These are phyloP conservation scores for Yponomeuta sedellus DNA, from an alignment of 2,888 invertebrate genomes.

Conservation along the genomic window DNA sequence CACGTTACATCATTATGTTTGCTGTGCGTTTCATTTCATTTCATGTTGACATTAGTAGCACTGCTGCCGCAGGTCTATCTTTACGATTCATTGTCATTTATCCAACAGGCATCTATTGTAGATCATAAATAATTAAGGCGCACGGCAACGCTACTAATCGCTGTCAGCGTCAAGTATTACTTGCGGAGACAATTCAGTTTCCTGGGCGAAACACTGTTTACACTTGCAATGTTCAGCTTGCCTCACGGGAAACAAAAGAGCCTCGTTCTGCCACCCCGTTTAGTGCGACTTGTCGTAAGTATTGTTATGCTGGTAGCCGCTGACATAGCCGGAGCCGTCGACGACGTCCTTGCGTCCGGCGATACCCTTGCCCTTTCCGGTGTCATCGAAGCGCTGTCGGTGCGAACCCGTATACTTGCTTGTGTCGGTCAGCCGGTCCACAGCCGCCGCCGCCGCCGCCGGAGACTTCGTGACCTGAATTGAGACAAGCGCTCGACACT, in stretches of 20 bases:
- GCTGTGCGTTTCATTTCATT: neutral
- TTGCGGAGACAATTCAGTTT: neutral
- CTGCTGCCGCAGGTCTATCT: neutral
- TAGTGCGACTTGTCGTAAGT: slow-evolving; percentile 80
- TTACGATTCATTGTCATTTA: neutral
- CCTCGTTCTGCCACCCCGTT: neutral
- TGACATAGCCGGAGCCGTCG: slow-evolving; percentile 87
- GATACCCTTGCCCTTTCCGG: slow-evolving; percentile 91
- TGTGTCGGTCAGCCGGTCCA: slow-evolving; percentile 89
- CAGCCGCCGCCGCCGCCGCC: slow-evolving; percentile 73
- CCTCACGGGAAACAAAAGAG: neutral
- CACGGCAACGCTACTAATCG: neutral
- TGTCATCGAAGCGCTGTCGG: slow-evolving; percentile 89
- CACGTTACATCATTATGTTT: neutral
- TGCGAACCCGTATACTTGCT: slow-evolving; percentile 92
- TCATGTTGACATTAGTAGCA: neutral
- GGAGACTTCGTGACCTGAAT: slow-evolving; percentile 59
- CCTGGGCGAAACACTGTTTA: neutral
- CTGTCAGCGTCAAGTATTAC: neutral
- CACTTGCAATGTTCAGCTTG: neutral
- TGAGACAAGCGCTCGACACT: slow-evolving; percentile 18
- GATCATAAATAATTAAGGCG: neutral
- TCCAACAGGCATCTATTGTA: neutral
- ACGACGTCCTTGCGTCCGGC: slow-evolving; percentile 86
- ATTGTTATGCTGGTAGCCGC: slow-evolving; percentile 90